phyloP scores from a whole-genome alignment of 2,888 invertebrate genomes.

The Encarsia formosa region DNA sequence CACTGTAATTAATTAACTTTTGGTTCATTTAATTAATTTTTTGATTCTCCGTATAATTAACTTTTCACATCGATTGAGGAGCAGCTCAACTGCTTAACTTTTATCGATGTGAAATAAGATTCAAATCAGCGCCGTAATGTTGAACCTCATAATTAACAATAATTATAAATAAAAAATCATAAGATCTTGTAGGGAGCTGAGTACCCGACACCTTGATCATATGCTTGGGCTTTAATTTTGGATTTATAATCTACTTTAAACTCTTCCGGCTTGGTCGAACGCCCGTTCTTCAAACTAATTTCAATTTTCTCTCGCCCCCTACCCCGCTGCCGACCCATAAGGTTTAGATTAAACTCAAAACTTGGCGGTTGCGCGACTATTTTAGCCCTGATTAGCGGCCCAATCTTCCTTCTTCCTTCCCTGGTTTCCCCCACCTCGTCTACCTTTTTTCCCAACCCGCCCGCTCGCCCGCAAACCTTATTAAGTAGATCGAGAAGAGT shows the following conservation, averaged over 20 bases:
- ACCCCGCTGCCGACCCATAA: constrained; percentile 8
- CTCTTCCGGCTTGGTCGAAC: background rate
- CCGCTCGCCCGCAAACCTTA: background rate
- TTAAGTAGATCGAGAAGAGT: too few species aligned
- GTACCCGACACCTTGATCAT: constrained; percentile 15
- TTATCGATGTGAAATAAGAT: too few species aligned
- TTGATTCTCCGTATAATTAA: too few species aligned
- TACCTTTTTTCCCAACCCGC: background rate
- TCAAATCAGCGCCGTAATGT: too few species aligned
- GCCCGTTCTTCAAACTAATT: constrained; percentile 10
- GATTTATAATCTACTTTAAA: constrained; percentile 23
- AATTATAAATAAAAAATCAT: too few species aligned
- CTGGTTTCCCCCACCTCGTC: too few species aligned
- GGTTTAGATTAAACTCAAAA: constrained; percentile 26
- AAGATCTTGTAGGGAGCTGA: background rate
- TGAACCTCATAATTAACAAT: too few species aligned
- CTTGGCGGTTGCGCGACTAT: constrained; percentile 13
- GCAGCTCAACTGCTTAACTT: too few species aligned
- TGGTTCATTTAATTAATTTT: too few species aligned
- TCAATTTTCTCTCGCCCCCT: constrained; percentile 14
- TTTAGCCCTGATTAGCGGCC: constrained; percentile 16
- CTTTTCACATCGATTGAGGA: too few species aligned
- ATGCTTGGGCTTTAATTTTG: constrained; percentile 13
- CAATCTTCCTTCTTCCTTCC: background rate
- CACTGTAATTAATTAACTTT: too few species aligned